Percentiles rank a stretch among this genome's conserved stretches.
Evolutionary conservation across 2,113 vertebrate species (phyloP).

Genomic region (Bubo scandiacus): DNA sequence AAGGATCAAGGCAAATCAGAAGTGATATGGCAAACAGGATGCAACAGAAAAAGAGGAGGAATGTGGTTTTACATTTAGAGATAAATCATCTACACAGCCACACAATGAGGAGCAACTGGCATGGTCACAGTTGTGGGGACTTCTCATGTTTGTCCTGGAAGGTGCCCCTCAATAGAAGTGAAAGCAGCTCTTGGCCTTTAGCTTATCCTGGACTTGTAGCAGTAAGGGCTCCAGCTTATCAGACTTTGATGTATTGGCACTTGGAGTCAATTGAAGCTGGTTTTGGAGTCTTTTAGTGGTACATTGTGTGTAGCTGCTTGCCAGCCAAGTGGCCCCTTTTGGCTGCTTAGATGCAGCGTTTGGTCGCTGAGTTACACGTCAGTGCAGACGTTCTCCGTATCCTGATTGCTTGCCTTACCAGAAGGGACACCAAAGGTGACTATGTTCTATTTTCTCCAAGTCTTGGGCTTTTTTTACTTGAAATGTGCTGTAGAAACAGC

Average conservation of each 20-base stretch:
- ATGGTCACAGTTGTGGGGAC: neutral
- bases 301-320: neutral
- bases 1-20: neutral
- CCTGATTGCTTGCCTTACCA: neutral
- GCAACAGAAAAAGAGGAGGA: neutral
- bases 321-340: neutral
- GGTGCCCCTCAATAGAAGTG: neutral
- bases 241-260: neutral
- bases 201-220: neutral
- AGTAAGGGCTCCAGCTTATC: neutral
- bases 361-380: neutral
- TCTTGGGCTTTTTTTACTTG: neutral
- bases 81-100: neutral
- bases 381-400: neutral
- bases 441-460: neutral
- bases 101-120: neutral
- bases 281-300: neutral
- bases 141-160: neutral
- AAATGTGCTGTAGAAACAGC: neutral
- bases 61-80: neutral
- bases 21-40: neutral
- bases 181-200: neutral
- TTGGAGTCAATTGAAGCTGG: neutral
- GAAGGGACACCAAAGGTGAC: neutral
- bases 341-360: accelerated